phyloP scores from a whole-genome alignment of 2,797 vertebrate species.

The Limosa lapponica region DNA sequence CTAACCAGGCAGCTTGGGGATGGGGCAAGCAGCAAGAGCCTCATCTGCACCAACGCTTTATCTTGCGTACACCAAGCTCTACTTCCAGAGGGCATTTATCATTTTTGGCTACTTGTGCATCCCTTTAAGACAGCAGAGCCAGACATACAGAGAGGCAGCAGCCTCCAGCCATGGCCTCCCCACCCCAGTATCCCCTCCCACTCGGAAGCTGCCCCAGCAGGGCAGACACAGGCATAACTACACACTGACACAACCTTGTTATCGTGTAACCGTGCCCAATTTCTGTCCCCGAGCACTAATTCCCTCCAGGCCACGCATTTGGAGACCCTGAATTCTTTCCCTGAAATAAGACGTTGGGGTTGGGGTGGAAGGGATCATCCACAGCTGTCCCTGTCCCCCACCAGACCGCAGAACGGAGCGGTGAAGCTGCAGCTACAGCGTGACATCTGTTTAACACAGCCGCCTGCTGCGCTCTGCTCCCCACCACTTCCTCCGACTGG shows the following conservation, averaged over 20 bases:
- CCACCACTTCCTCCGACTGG: rapidly evolving
- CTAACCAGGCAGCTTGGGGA: not conserved
- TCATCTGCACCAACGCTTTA: not conserved
- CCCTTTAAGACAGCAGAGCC: not conserved
- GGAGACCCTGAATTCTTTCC: constrained; percentile 52
- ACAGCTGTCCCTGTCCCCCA: constrained; percentile 61
- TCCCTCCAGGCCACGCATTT: constrained; percentile 34
- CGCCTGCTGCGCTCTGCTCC: not conserved
- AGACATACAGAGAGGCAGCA: not conserved
- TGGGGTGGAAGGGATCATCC: not conserved
- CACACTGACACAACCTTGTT: constrained; percentile 61
- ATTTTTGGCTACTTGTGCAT: not conserved
- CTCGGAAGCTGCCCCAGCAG: not conserved
- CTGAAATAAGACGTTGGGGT: constrained; percentile 34
- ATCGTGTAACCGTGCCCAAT: not conserved
- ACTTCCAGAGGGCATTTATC: not conserved
- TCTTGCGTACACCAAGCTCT: not conserved
- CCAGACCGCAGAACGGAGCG: rapidly evolving
- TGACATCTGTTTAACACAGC: not conserved
- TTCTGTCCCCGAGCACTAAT: not conserved
- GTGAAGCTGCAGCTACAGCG: not conserved
- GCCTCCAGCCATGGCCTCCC: not conserved
- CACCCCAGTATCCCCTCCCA: not conserved
- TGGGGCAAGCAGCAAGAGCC: not conserved
- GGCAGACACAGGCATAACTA: constrained; percentile 22